Base-by-base conservation (phyloP, 2,888 invertebrate genomes). In the Ptychoptera contaminata region DNA sequence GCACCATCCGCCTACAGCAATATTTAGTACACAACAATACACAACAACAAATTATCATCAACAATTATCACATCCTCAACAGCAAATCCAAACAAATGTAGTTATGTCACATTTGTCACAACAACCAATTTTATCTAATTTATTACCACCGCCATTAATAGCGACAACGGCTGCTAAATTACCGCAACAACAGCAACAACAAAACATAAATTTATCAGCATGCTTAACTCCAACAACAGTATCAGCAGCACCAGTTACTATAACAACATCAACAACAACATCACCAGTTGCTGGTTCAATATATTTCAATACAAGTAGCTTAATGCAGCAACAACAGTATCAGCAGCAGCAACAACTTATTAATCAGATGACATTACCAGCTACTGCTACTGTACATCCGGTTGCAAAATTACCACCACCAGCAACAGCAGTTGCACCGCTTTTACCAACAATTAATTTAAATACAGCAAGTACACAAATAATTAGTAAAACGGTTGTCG, bases 381-480 rank as follows among this genome's bases (percentile, higher is more conserved):
- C 47, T 67, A 47, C 58, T 64, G 14, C 64, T 63, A 50, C 60
- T 64, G 49, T 66, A 44, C 31, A 31, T 37, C 49, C 16, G 48
- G 49, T 34, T 50, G 44, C 14, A 50, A 47, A 44, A 51, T 48
- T 48, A 49, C 51, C 47, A 49, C 67, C 65, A 56, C 67, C 67
- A 55, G 59, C 30, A 51, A 49, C 57, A 55, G 49, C 51, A 67
- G 46, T 65, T 68, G 43, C 69, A 71, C 54, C 40, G 65, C 72
- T 51, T 58, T 71, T 38, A 67, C 69, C 49, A 72, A 70, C 54
- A 72, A 71, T 15, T 70, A 70, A 6, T 61, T 72, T 37, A 60
- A 72, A 47, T 72, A 40, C 8, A 12, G 37, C 30, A 40, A 11
- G 29, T 2, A 7, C 31, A 14, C 30, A 32, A 37, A 8, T 16